These are phyloP conservation scores for Lysandra bellargus DNA, from an alignment of 2,888 invertebrate genomes.

Conservation along the genomic window DNA sequence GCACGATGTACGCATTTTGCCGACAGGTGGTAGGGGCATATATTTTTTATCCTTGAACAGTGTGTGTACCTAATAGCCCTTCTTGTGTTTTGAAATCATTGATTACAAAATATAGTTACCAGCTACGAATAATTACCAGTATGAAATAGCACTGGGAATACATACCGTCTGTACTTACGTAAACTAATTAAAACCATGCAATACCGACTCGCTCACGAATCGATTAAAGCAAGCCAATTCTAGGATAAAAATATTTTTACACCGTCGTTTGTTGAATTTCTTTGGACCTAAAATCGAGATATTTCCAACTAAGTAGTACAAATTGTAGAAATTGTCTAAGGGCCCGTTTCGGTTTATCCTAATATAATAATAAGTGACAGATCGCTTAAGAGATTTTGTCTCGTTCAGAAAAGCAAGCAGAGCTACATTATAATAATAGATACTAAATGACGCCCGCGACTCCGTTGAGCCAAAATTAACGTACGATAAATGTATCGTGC, in stretches of 20 bases:
- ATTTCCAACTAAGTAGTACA: neutral
- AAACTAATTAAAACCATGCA: slow-evolving; percentile 23
- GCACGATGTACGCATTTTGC: too few relatives aligned
- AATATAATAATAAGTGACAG: too few relatives aligned
- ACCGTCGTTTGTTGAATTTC: neutral
- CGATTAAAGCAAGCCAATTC: neutral
- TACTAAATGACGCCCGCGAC: too few relatives aligned
- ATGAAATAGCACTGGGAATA: slow-evolving; percentile 6
- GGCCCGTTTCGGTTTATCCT: too few relatives aligned
- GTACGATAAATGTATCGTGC: too few relatives aligned
- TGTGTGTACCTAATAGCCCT: neutral
- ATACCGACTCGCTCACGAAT: neutral
- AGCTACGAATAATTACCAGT: neutral
- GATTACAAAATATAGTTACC: slow-evolving; percentile 20
- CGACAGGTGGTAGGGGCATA: too few relatives aligned
- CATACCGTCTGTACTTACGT: slow-evolving; percentile 9
- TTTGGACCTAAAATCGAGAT: neutral
- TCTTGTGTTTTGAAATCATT: neutral
- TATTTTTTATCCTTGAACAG: too few relatives aligned
- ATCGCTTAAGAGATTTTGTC: too few relatives aligned
- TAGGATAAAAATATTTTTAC: neutral
- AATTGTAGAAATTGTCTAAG: neutral
- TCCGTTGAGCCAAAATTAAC: too few relatives aligned
- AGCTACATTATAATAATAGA: too few relatives aligned
- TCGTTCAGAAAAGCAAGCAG: too few relatives aligned